A percentile compares a stretch with the other conserved stretches of the same genome.
Evolutionary conservation across 2,797 vertebrate genomes (phyloP).

Genomic region (Anableps anableps): DNA sequence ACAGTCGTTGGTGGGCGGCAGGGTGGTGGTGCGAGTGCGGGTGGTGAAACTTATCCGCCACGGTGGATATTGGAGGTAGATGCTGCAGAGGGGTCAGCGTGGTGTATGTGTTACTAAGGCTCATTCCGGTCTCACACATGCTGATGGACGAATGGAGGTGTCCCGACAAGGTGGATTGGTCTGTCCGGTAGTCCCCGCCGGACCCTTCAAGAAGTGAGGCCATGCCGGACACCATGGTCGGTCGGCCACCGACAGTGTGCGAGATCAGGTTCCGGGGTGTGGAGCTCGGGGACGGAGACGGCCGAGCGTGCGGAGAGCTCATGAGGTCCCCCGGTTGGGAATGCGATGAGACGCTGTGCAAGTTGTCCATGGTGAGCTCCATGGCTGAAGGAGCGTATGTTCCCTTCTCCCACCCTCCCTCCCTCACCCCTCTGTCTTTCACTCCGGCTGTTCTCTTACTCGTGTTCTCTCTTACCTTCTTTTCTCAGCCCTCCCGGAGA

Average conservation of each 20-base stretch:
- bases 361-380: constrained; percentile 97
- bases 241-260: constrained; percentile 81
- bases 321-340: constrained; percentile 91
- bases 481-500: constrained; percentile 60
- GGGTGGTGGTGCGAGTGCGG: constrained; percentile 84
- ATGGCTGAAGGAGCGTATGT: constrained; percentile 80
- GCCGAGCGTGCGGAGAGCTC: constrained; percentile 88
- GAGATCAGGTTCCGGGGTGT: constrained; percentile 89
- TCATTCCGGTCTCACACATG: constrained; percentile 95
- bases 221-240: constrained; percentile 94
- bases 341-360: constrained; percentile 89
- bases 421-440: constrained; percentile 69
- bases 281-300: constrained; percentile 84
- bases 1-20: constrained; percentile 87
- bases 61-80: constrained; percentile 93
- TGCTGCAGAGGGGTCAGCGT: constrained; percentile 96
- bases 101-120: constrained; percentile 93
- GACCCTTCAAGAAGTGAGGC: constrained; percentile 91
- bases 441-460: constrained; percentile 64
- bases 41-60: constrained; percentile 96
- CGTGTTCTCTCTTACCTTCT: constrained; percentile 44
- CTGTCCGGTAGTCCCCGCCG: constrained; percentile 85
- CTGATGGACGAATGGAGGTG: constrained; percentile 95
- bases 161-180: constrained; percentile 81
- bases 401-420: constrained; percentile 78